Conservation (phyloP, 1,140 invertebrate species). For the Drosophila orena region DNA sequence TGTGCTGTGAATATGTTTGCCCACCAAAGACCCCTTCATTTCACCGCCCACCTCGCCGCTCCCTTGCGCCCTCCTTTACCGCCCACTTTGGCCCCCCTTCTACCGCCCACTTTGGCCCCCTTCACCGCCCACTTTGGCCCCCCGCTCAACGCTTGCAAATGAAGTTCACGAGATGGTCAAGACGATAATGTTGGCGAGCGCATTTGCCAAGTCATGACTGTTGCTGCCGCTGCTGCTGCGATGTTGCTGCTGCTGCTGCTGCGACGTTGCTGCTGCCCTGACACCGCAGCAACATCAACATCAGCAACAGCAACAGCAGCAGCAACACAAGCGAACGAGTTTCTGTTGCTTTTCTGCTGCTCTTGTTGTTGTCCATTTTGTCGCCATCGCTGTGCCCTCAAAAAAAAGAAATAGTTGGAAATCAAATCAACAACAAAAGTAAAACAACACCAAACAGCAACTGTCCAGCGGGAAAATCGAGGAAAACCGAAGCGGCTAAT, state of each 20-base stretch:
- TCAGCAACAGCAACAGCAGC: slow-evolving; percentile 47
- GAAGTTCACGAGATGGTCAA: slow-evolving; percentile 83
- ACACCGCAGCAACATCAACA: slow-evolving; percentile 59
- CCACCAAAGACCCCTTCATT: slow-evolving; percentile 21
- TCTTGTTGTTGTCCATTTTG: slow-evolving; percentile 72
- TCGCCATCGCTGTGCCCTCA: slow-evolving; percentile 66
- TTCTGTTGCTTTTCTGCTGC: slow-evolving; percentile 42
- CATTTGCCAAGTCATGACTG: slow-evolving; percentile 78
- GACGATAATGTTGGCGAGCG: slow-evolving; percentile 81
- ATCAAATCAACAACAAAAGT: slow-evolving; percentile 73
- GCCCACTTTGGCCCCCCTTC: background rate
- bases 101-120: background rate
- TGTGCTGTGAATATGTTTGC: slow-evolving; percentile 67
- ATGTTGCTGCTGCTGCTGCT: slow-evolving; percentile 25
- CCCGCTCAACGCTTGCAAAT: slow-evolving; percentile 67
- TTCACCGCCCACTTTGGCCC: background rate
- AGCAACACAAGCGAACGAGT: slow-evolving; percentile 50
- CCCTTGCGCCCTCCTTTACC: background rate
- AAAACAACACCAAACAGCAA: slow-evolving; percentile 28
- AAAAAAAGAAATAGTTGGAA: slow-evolving; percentile 71
- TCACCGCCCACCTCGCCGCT: slow-evolving; percentile 4
- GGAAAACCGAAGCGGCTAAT: background rate
- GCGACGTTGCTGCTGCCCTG: slow-evolving; percentile 54
- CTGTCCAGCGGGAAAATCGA: background rate
- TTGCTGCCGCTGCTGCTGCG: slow-evolving; percentile 14